Evolutionary conservation across 2,888 invertebrate species (phyloP), one percentile per base, ranked within the genome.

Genomic region (Zootermopsis nevadensis): DNA sequence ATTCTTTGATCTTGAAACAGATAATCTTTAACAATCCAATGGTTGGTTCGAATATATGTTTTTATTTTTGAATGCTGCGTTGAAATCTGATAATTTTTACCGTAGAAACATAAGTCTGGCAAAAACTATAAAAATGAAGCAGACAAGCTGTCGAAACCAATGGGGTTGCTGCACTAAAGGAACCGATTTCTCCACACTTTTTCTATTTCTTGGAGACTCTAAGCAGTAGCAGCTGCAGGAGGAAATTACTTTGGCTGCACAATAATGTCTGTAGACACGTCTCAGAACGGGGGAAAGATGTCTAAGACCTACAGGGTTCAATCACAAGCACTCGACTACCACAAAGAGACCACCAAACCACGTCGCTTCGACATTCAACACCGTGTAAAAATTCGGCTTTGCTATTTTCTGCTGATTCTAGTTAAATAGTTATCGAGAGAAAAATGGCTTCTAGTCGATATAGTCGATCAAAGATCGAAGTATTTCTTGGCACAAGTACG

Each of bases 61-160:
- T n/a, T 27, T 12, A n/a, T 7, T 7, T 27, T 60, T 60, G 55
- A 22, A 1, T 22, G n/a, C 22, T 12, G 60, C 6, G n/a, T 6
- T 27, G n/a, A 10, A 6, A 60, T 60, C 8, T 60, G 60, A 60
- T 60, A 60, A 0, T 7, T 7, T 27, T 27, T 27, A n/a, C 60
- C 8, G 15, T 15, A 60, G n/a, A 4, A 60, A 15, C 1, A 12
- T 60, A n/a, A n/a, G 60, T 60, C 27, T 3, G 60, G 1, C n/a
- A 60, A 27, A n/a, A 60, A 27, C 60, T 60, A 30, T 48, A 31
- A 76, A 55, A 77, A 33, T 77, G 48, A 33, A 55, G 77, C 19
- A 33, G 77, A 77, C 30, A 31, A 79, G 66, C 79, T 79, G 79
- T 79, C 79, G 66, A 24, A 79, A 79, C 35, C 79, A 79, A 31